Evolutionary conservation across 2,113 vertebrate genomes (phyloP), one percentile per base, ranked within the genome.

Genomic region (Gallinago undulata): DNA sequence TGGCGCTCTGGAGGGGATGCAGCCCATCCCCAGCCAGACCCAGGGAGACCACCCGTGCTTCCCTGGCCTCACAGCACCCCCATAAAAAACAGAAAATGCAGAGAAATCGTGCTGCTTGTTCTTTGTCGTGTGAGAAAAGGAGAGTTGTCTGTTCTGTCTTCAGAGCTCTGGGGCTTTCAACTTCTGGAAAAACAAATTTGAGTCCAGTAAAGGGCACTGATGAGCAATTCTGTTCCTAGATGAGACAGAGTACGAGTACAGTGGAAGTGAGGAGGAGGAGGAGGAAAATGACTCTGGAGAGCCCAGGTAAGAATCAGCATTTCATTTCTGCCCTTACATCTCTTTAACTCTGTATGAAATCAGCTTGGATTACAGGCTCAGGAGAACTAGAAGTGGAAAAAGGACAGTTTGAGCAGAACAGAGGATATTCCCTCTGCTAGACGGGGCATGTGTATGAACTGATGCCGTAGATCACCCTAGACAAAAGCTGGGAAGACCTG

Each of bases 201-300:
- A 91, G 91, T 94, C 87, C 79, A 68, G 63, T 73, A 94, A 96
- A 94, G 63, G 94, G 35, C 72, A 91, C 92, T 97, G 93, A 97
- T 91, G 86, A 95, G 96, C 90, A 89, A 84, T 98, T 96, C 80
- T 96, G 55, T 97, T 96, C 91, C 79, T 97, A 99, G 99, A 99
- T 97, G 99, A 99, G 97, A 99, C 99, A 0, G 99, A 99, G 68
- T 99, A 99, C 0, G 99, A 99, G 91, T 99, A 99, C 98, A 99
- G 99, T 31, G 99, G 99, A 76, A 99, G 99, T 56, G 99, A 99
- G 94, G 99, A 99, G 77, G 99, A 99, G 94, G 99, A 99, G 56
- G 99, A 99, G 59, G 99, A 99, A 93, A 98, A 99, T n/a, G 99
- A 99, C 90, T 98, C 99, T 1, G 99, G 99, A 84, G 99, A 99